Percentiles rank a stretch among this genome's conserved stretches.
These are phyloP conservation scores for Miltochrista miniata DNA, from an alignment of 2,888 invertebrate genomes.

Conservation along the genomic window DNA sequence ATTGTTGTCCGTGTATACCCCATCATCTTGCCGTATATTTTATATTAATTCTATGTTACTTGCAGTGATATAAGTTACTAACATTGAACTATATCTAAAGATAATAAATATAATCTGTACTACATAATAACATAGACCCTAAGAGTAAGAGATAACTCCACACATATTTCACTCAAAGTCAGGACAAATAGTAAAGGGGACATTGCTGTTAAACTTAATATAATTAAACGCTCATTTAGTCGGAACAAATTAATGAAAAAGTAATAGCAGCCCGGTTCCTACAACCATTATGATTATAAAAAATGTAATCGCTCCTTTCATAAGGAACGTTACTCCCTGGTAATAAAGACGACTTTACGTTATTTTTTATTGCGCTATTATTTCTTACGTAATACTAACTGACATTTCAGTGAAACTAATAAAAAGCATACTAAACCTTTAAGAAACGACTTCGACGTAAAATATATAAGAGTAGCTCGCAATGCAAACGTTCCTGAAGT, in stretches of 20 bases:
- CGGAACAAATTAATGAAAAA: background rate
- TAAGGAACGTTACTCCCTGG: background rate
- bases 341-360: background rate
- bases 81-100: too few species aligned
- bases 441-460: slow-evolving; percentile 4
- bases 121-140: slow-evolving; percentile 4
- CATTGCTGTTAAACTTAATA: too few species aligned
- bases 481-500: slow-evolving; percentile 3
- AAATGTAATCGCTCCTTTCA: background rate
- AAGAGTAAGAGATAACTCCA: too few species aligned
- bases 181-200: too few species aligned
- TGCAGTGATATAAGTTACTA: too few species aligned
- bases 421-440: slow-evolving; percentile 8
- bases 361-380: slow-evolving; percentile 1
- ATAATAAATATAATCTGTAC: too few species aligned
- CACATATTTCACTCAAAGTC: too few species aligned
- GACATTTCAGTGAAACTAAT: slow-evolving; percentile 8
- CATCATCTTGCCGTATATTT: too few species aligned
- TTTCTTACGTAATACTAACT: slow-evolving; percentile 19
- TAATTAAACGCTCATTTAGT: too few species aligned
- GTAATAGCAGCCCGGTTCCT: background rate
- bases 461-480: slow-evolving; percentile 3
- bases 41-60: too few species aligned
- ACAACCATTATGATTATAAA: too few species aligned
- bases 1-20: too few species aligned